These are phyloP conservation scores for Diachasma alloeum DNA, from an alignment of 1,140 invertebrate species.

Conservation along the genomic window DNA sequence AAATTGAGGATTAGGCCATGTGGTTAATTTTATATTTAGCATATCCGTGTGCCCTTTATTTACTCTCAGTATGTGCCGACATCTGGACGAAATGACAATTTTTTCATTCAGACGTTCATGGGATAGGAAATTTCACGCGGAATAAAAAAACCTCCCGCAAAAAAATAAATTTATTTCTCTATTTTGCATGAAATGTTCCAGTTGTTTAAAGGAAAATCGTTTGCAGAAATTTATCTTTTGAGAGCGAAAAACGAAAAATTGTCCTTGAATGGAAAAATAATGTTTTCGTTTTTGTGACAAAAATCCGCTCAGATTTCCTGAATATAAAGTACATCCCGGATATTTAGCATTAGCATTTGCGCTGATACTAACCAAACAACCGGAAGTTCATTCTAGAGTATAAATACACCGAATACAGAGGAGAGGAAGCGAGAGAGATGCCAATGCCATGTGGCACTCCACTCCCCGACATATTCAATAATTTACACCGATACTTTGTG, in stretches of 20 bases:
- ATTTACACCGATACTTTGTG: not conserved
- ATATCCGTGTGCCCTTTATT: not conserved
- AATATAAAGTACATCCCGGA: constrained; percentile 5
- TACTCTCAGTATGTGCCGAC: not conserved
- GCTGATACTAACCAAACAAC: constrained; percentile 12
- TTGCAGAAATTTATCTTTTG: too few species aligned
- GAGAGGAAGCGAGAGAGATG: not conserved
- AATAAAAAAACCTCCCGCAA: too few species aligned
- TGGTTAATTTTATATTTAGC: constrained; percentile 1
- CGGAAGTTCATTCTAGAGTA: constrained; percentile 14
- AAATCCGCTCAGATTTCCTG: not conserved
- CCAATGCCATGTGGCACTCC: constrained; percentile 5
- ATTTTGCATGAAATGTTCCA: too few species aligned
- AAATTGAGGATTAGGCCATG: not conserved
- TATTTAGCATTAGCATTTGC: constrained; percentile 9
- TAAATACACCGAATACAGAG: constrained; percentile 9
- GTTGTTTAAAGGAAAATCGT: too few species aligned
- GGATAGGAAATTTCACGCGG: too few species aligned
- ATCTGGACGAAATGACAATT: not conserved
- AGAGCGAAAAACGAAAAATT: too few species aligned
- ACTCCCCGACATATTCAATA: not conserved
- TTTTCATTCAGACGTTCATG: not conserved
- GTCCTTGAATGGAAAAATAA: too few species aligned
- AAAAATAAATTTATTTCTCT: too few species aligned
- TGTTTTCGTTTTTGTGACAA: not conserved